Base-by-base conservation (phyloP, 2,888 invertebrate species). In the Schrankia costaestrigalis region DNA sequence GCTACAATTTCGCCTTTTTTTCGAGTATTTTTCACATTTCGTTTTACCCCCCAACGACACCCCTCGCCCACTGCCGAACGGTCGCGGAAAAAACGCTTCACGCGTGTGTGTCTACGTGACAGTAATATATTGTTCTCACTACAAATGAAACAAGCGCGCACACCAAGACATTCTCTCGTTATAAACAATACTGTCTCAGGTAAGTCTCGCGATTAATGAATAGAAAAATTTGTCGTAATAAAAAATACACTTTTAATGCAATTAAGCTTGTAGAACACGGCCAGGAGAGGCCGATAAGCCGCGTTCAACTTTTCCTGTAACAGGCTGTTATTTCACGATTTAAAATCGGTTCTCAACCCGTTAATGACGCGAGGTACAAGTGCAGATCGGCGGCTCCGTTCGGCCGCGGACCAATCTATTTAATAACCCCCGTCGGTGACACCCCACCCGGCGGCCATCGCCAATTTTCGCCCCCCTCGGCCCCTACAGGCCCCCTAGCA, bases 391-490 rank as follows among this genome's bases (percentile, higher is more conserved):
- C 82, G 82, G 81, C 85, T 82, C 82, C 83, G 84, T 86, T 85
- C 85, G 88, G 85, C 85, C 87, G 86, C 88, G 88, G 88, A 86
- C 88, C 89, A 89, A 89, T 89, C 89, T 89, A 89, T 89, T 89
- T 88, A 89, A 88, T 86, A 87, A 86, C 86, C 86, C 86, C 86
- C 85, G 78, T 73, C 81, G 80, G 86, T 86, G 86, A 85, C 86
- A 86, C 87, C 86, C 87, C 85, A 70, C 80, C 84, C 82, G 84
- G 79, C 86, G 88, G 85, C 82, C 84, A 84, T 87, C 84, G 86
- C 87, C 84, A 82, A 85, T 83, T 86, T 83, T 78, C 81, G 71
- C 77, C 78, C 81, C 78, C 78, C 71, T 66, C 63, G 44, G 55
- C 62, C 67, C 56, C 51, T 55, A 52, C 68, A 67, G 70, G 67